Evolutionary conservation across 2,888 invertebrate species (phyloP), one percentile per base, ranked within the genome.

Genomic region (Tipula vernalis): DNA sequence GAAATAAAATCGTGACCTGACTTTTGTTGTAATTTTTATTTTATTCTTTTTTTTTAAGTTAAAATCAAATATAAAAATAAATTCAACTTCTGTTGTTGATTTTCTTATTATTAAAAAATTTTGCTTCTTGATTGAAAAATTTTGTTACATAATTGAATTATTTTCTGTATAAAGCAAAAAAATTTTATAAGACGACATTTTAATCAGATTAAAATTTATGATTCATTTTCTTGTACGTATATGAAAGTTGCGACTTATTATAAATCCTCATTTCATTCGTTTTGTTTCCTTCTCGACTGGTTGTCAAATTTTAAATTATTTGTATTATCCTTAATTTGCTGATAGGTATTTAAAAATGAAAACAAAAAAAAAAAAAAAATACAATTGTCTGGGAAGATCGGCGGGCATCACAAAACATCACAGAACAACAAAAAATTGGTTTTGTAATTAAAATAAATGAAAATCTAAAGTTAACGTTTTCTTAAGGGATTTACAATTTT

Each of bases 1-100:
- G 71, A 71, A 71, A 71, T 71, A 71, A 71, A 71, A 71, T 71
- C 71, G 71, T 71, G 71, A 71, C 71, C 71, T 71, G 71, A 71
- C 71, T 71, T 71, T 71, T 71, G n/a, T 51, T 51, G n/a, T n/a
- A 15, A 15, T 44, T 44, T 44, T 44, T 44, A 12, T 44, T 44
- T 44, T 44, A 12, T 15, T 51, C 6, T 2, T 13, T 13, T 51
- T 51, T 51, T 51, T 51, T 13, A 57, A 57, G 15, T 57, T 57
- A 57, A 44, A 57, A 57, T 15, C 5, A 10, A 57, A 57, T 28
- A 15, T 57, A 57, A 10, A 71, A 71, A 71, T 71, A 28, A 71
- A 71, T 71, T 71, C 71, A 71, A 18, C 71, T 71, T 71, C 71
- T 71, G 51, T 57, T 57, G 51, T 15, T 57, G 71, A 71, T 71